Base-by-base conservation (phyloP, 2,797 vertebrate genomes). In the Sparus aurata region DNA sequence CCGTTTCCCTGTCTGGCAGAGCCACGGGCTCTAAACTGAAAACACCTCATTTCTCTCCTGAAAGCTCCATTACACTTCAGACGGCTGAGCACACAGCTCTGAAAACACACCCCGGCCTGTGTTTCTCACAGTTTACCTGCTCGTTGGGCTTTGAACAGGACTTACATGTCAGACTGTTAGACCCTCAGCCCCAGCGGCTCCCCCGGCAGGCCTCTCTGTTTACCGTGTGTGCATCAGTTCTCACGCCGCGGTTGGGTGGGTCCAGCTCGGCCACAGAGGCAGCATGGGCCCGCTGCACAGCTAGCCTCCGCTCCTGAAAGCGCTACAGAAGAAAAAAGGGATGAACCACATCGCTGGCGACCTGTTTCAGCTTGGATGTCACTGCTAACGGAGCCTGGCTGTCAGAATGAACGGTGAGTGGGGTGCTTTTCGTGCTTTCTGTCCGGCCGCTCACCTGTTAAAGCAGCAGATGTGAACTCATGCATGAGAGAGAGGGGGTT, bases 381-480 rank as follows among this genome's bases (percentile, higher is more conserved):
- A 69, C 69, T 61, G 68, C 43, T 66, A 9, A 53, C 69, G 82
- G 69, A 79, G 88, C 41, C n/a, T 62, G 79, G 59, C 82, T 69
- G 88, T 86, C 89, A 95, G 75, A 68, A 96, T 96, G 95, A 96
- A 95, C 94, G 95, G 95, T 96, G 88, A 95, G 95, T 90, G 74
- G 0, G 12, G 20, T 67, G 7, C 18, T 54, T 62, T 53, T 49
- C 2, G 2, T 62, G n/a, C 5, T 50, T 79, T 46, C 22, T 43
- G 53, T 60, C 34, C 41, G 53, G 10, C 8, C 25, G 38, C 22
- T 60, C 53, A 53, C 6, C n/a, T 45, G 27, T 30, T n/a, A 41
- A 58, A 22, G 52, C 22, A 52, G 1, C 18, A 45, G 4, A 46
- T 59, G 60, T 61, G 3, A 45, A 23, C 27, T 46, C 41, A 64